Base-by-base conservation (phyloP, 1,140 invertebrate species). In the Rhagoletis zephyria region DNA sequence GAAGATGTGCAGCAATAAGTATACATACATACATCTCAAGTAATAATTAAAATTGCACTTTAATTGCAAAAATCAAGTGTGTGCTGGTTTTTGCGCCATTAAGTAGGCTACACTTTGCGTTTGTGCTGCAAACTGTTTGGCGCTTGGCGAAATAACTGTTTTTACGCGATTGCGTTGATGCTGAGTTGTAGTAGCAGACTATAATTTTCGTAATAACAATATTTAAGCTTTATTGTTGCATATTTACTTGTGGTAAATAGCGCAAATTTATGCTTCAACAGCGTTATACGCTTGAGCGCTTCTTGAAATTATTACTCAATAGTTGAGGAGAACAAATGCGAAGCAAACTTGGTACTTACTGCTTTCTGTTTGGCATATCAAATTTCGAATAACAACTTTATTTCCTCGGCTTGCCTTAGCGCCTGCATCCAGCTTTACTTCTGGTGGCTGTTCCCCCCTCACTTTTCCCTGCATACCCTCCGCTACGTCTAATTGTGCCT, bases 81-180 rank as follows among this genome's bases (percentile, higher is more conserved):
- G 70, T 42, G 45, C 42, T 74, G 3, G 74, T 7, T 81, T 59
- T 10, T 12, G 48, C 74, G 74, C 74, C 74, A 10, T 12, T 5
- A 81, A 56, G 74, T 81, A 81, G 51, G 74, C 74, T 19, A 81
- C 74, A n/a, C 45, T 19, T 19, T 19, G 16, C 16, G 56, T 81
- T 81, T 3, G 10, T 51, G 74, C 48, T n/a, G n/a, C 45, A 30
- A 30, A 30, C 30, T 30, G 5, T 19, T 30, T 19, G 30, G 51
- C 45, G 74, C 48, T 16, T 7, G 9, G 48, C 45, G 30, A 51
- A 56, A 56, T 48, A 56, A 30, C 1, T 30, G 30, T 30, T 30
- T 30, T 30, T 30, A 30, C 30, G 16, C 14, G 16, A 42, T 59
- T 56, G 16, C 19, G 48, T 81, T 2, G 0, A 56, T 56, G 51